Percentiles rank a stretch among this genome's conserved stretches.
These are phyloP conservation scores for Prochilodus magdalenae DNA, from an alignment of 2,113 vertebrate genomes.

Conservation along the genomic window DNA sequence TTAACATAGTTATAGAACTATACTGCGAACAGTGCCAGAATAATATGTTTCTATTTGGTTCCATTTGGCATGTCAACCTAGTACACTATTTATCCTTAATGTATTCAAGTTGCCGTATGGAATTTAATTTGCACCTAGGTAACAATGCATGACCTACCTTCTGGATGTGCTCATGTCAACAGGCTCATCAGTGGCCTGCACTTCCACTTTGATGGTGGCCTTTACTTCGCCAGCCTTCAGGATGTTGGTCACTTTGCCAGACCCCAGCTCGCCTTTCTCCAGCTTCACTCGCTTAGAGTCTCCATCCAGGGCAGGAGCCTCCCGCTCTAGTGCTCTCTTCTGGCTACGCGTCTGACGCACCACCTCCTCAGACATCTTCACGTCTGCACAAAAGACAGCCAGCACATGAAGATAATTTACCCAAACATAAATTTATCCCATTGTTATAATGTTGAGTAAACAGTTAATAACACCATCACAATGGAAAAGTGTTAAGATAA, in stretches of 20 bases:
- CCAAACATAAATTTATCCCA: neutral
- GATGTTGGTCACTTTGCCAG: conserved; percentile 77
- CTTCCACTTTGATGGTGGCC: conserved; percentile 86
- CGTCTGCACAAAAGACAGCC: conserved; percentile 56
- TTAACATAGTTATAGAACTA: neutral
- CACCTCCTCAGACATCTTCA: conserved; percentile 91
- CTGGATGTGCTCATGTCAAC: conserved; percentile 97
- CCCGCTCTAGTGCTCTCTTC: conserved; percentile 91
- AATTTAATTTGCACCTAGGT: neutral
- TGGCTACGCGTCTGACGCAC: conserved; percentile 93
- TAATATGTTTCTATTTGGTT: neutral
- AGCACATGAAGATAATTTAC: neutral
- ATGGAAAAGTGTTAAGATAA: no score
- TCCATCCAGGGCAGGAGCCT: conserved; percentile 75
- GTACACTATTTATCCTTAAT: neutral
- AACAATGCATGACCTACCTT: conserved; percentile 78
- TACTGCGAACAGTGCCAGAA: neutral
- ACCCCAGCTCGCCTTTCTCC: conserved; percentile 77
- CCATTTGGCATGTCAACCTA: neutral
- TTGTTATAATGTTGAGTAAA: no score
- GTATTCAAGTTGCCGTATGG: neutral
- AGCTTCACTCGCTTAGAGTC: conserved; percentile 88
- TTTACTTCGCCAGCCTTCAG: conserved; percentile 83
- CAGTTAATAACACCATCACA: no score
- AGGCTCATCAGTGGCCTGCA: conserved; percentile 86